phyloP scores from a whole-genome alignment of 2,797 vertebrate species.

The Neoniphon sammara region DNA sequence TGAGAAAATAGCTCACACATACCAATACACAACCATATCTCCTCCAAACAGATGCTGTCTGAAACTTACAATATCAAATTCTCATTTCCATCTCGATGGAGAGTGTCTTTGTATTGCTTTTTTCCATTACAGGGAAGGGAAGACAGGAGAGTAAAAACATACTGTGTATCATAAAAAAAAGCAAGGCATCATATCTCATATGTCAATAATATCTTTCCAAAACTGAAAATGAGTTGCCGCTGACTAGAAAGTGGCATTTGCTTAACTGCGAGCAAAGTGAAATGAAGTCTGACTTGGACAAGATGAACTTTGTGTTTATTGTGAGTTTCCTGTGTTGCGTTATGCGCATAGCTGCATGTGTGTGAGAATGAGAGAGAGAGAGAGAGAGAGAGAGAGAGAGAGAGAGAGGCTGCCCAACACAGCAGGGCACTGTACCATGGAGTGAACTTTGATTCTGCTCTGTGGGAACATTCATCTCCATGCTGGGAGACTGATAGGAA shows the following conservation, averaged over 20 bases:
- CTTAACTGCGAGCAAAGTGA: slow-evolving; percentile 43
- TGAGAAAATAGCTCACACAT: slow-evolving; percentile 78
- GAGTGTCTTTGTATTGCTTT: slow-evolving; percentile 61
- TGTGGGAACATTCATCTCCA: slow-evolving; percentile 74
- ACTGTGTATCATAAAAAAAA: slow-evolving; percentile 44
- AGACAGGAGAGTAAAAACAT: slow-evolving; percentile 46
- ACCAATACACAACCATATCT: slow-evolving; percentile 79
- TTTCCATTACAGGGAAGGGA: slow-evolving; percentile 52
- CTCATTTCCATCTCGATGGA: slow-evolving; percentile 79
- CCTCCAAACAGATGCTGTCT: slow-evolving; percentile 79
- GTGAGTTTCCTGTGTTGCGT: slow-evolving; percentile 36
- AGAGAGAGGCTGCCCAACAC: slow-evolving; percentile 52
- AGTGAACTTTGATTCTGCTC: slow-evolving; percentile 79
- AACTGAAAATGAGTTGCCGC: slow-evolving; percentile 30
- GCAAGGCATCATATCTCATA: slow-evolving; percentile 17
- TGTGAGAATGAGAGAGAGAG: slow-evolving; percentile 13
- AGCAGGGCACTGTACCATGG: slow-evolving; percentile 69
- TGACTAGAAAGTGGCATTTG: slow-evolving; percentile 38
- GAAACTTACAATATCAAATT: slow-evolving; percentile 78
- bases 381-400: slow-evolving; percentile 8
- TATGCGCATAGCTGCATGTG: slow-evolving; percentile 31
- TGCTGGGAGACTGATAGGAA: slow-evolving; percentile 78
- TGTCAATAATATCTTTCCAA: slow-evolving; percentile 37
- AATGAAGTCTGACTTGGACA: slow-evolving; percentile 2
- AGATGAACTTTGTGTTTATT: slow-evolving; percentile 34